Conservation (phyloP, 1,140 invertebrate genomes). For the Saccostrea cuccullata region DNA sequence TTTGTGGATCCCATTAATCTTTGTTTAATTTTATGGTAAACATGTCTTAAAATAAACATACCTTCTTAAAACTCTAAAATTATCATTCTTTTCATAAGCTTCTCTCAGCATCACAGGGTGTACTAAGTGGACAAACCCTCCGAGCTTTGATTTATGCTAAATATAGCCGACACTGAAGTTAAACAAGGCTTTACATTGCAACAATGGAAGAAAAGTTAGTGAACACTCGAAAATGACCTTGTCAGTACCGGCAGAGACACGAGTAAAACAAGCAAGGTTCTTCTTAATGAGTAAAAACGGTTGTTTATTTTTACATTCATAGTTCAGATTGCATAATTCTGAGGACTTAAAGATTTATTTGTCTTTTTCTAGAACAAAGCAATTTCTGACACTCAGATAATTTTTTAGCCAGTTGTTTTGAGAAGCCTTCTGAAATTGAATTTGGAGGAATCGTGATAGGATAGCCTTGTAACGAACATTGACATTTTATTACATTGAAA, state of each 20-base stretch:
- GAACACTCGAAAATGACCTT: not conserved
- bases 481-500: constrained; percentile 13
- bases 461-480: not conserved
- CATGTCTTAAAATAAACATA: not conserved
- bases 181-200: not conserved
- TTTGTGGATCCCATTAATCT: not conserved
- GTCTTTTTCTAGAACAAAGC: not conserved
- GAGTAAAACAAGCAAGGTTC: not conserved
- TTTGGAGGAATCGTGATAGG: not conserved
- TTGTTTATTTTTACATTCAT: not conserved
- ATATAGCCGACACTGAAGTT: not conserved
- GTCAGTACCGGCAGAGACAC: not conserved
- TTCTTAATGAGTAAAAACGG: not conserved
- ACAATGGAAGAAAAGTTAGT: not conserved
- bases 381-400: not conserved
- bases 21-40: not conserved
- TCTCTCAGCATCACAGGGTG: not conserved
- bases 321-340: not conserved
- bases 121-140: not conserved
- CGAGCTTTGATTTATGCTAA: not conserved
- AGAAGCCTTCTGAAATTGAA: not conserved
- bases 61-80: not conserved
- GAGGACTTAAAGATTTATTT: not conserved
- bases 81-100: not conserved
- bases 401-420: not conserved